Evolutionary conservation across 2,797 vertebrate genomes (phyloP).

Genomic region (Smutsia gigantea): DNA sequence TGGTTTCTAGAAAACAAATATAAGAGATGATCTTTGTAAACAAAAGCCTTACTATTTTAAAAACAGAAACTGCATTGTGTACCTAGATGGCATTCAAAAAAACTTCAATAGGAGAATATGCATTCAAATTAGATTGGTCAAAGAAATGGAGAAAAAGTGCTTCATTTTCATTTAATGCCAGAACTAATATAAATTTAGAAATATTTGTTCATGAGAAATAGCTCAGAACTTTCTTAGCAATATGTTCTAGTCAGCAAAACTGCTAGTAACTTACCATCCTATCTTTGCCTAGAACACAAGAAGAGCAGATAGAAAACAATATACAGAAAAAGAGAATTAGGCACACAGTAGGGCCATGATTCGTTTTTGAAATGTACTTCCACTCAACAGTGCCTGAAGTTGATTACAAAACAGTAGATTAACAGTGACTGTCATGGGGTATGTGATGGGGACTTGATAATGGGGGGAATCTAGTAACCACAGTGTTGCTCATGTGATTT

Average conservation of each 20-base stretch:
- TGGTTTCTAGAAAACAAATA: not conserved
- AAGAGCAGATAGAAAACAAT: not conserved
- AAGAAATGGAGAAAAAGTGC: not conserved
- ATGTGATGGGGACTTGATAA: no score
- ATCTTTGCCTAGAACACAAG: not conserved
- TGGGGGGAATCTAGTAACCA: no score
- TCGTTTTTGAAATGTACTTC: conserved; percentile 44
- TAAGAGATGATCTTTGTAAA: conserved; percentile 11
- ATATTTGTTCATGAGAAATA: conserved; percentile 24
- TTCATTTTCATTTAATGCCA: not conserved
- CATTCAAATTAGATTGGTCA: not conserved
- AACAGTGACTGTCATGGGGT: no score
- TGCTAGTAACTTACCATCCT: conserved; percentile 44
- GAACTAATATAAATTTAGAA: conserved; percentile 37
- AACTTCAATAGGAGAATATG: conserved; percentile 2
- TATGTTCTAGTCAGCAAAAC: not conserved
- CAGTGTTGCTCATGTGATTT: no score
- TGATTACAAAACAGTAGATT: not conserved
- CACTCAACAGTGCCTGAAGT: conserved; percentile 1
- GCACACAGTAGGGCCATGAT: not conserved
- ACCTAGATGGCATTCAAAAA: not conserved
- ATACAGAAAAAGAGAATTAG: not conserved
- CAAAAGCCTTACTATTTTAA: not conserved
- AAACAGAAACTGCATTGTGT: conserved; percentile 14
- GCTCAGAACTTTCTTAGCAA: conserved; percentile 12